Conservation (phyloP, 2,113 vertebrate species). For the Oxyura jamaicensis region DNA sequence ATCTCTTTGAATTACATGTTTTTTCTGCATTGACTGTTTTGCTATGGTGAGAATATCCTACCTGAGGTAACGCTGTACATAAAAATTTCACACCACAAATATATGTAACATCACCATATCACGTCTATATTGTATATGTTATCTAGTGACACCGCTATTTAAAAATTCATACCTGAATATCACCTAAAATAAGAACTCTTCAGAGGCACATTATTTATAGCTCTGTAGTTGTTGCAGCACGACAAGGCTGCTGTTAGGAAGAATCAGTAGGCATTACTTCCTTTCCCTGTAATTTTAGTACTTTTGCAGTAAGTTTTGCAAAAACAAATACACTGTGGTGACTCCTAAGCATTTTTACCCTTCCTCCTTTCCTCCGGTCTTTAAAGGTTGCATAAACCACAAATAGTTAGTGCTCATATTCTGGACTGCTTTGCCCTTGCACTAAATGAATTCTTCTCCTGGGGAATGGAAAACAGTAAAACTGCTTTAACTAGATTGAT, state of each 20-base stretch:
- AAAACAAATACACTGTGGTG: not conserved
- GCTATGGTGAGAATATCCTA: not conserved
- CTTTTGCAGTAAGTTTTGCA: not conserved
- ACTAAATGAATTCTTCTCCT: conserved; percentile 30
- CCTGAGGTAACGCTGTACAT: not conserved
- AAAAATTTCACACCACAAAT: conserved; percentile 19
- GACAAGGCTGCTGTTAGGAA: not conserved
- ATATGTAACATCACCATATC: not conserved
- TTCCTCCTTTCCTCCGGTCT: not conserved
- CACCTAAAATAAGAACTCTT: not conserved
- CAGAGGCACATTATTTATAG: not conserved
- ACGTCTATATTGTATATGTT: not conserved
- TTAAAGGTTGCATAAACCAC: conserved; percentile 41
- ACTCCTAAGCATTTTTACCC: not conserved
- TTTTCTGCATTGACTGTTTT: not conserved
- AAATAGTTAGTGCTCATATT: not conserved
- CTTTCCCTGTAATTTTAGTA: not conserved
- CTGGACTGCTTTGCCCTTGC: not conserved
- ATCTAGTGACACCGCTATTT: not conserved
- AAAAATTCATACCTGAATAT: conserved; percentile 5
- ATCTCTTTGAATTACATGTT: not conserved
- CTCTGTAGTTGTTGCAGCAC: not conserved
- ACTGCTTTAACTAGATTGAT: conserved; percentile 6
- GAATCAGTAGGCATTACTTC: not conserved
- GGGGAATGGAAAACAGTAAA: conserved; percentile 32